Conservation (phyloP, 2,797 vertebrate genomes). For the Alfaro cultratus region DNA sequence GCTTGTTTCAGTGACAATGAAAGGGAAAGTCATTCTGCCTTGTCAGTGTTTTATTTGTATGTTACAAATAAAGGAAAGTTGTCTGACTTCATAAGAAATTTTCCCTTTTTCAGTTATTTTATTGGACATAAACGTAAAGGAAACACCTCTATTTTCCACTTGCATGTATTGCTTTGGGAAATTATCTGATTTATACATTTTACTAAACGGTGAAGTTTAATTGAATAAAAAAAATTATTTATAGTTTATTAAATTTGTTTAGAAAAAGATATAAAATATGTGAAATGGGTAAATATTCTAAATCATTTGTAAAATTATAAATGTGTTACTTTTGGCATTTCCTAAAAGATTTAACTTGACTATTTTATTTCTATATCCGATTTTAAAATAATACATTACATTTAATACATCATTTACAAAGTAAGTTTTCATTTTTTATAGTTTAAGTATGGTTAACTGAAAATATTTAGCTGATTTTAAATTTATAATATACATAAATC, state of each 20-base stretch:
- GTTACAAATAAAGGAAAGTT: slow-evolving; percentile 89
- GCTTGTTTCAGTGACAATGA: slow-evolving; percentile 73
- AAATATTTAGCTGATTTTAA: not conserved
- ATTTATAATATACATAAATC: not conserved
- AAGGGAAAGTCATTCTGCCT: slow-evolving; percentile 84
- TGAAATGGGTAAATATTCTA: not conserved
- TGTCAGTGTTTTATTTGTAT: slow-evolving; percentile 87
- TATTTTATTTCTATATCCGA: not conserved
- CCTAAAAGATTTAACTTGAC: not conserved
- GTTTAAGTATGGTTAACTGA: not conserved
- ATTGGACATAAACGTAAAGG: not conserved
- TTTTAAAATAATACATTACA: not conserved
- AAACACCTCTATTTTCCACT: not conserved
- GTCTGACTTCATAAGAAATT: slow-evolving; percentile 76
- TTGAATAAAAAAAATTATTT: not conserved
- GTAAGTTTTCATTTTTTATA: not conserved
- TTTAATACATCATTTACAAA: not conserved
- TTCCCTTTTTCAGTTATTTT: not conserved
- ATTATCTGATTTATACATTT: not conserved
- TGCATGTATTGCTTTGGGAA: not conserved
- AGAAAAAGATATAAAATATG: not conserved
- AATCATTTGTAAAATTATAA: not conserved
- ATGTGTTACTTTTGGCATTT: not conserved
- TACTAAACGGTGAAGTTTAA: not conserved
- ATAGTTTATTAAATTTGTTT: not conserved